Evolutionary conservation across 2,113 vertebrate species (phyloP), one percentile per base, ranked within the genome.

Genomic region (Cryptoleucopteryx plumbea): DNA sequence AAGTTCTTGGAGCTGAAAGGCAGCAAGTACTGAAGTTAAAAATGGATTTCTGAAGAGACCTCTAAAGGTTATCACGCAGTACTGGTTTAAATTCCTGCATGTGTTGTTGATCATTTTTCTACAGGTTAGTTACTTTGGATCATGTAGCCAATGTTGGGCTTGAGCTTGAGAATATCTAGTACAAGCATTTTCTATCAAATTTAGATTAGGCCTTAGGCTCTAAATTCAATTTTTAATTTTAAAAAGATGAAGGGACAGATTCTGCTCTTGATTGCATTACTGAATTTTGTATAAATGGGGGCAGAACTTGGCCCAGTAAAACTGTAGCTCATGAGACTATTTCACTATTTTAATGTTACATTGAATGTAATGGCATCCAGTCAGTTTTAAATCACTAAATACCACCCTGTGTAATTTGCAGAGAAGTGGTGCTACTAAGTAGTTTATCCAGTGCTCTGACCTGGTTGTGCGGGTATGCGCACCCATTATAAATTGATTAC

Each of bases 1-100:
- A 93, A 61, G n/a, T 99, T 98, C 92, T 78, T 99, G 91, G 98
- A 98, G 86, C 79, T 58, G n/a, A 61, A 91, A 74, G 79, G 50
- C 58, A 77, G 45, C 53, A 43, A 88, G 61, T 16, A 29, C 34
- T 66, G 52, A 88, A 86, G 73, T 63, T 86, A 92, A 94, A 93
- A 91, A 42, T 13, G 23, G 27, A 48, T 42, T 90, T 93, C 48
- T 72, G 62, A 93, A 82, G 55, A 92, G 32, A 58, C 55, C 42
- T 31, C 52, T 90, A 17, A 82, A 66, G 71, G 82, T 65, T 34
- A 36, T 59, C 36, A 23, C 27, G 67, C 61, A 82, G 53, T 56
- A 73, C n/a, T 68, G 7, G 15, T 42, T 92, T 56, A 29, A 84
- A 85, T 61, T 70, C 43, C 48, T 90, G 32, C 34, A 20, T 22